A percentile compares a stretch with the other conserved stretches of the same genome.
These are phyloP conservation scores for Hesperia comma DNA, from an alignment of 2,888 invertebrate genomes.

Conservation along the genomic window DNA sequence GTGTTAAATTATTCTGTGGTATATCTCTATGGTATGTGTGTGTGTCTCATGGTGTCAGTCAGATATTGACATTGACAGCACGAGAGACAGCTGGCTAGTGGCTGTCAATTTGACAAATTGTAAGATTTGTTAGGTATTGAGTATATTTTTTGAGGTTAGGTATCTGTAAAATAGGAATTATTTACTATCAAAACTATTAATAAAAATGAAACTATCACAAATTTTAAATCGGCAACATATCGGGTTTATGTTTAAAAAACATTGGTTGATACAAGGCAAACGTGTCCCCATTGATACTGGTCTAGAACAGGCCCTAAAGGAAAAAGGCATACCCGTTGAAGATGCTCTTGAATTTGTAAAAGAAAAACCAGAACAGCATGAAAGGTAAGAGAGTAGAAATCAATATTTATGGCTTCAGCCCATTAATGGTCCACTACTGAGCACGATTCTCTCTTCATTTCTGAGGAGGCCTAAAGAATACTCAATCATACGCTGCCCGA, in stretches of 20 bases:
- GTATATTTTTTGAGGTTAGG: conserved; percentile 2
- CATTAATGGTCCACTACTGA: no score
- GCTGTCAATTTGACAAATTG: no score
- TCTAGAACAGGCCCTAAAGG: conserved; percentile 79
- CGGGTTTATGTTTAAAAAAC: conserved; percentile 87
- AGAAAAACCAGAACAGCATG: conserved; percentile 62
- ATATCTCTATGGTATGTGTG: no score
- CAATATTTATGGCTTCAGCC: no score
- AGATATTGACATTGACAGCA: not conserved
- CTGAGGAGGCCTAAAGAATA: no score
- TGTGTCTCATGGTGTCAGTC: no score
- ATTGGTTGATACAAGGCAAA: conserved; percentile 89
- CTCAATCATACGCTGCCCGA: no score
- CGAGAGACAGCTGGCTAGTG: not conserved
- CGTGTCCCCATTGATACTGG: conserved; percentile 82
- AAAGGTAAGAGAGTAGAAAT: conserved; percentile 52
- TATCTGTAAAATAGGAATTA: no score
- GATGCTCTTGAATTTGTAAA: conserved; percentile 85
- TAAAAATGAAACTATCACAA: conserved; percentile 86
- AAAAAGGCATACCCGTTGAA: conserved; percentile 84
- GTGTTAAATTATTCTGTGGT: no score
- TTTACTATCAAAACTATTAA: conserved; percentile 12
- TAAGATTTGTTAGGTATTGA: no score
- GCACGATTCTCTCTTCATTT: no score
- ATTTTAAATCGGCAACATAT: conserved; percentile 87